These are phyloP conservation scores for Lochmaea capreae DNA, from an alignment of 2,888 invertebrate genomes.

Conservation along the genomic window DNA sequence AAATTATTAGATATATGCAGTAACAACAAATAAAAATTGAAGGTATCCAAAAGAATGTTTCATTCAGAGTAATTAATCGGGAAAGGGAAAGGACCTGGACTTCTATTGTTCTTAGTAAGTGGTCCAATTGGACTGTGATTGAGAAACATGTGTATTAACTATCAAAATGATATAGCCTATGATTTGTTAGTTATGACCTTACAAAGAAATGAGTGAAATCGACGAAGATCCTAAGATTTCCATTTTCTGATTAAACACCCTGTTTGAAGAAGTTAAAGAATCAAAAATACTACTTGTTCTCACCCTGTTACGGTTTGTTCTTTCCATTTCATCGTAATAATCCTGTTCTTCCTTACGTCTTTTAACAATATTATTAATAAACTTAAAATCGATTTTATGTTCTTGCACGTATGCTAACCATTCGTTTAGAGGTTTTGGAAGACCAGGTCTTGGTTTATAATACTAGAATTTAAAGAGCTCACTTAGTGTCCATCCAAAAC, in stretches of 20 bases:
- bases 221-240: no score
- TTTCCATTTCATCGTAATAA: constrained; percentile 32
- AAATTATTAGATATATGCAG: neutral
- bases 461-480: constrained; percentile 46
- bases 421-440: constrained; percentile 60
- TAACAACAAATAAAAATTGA: neutral
- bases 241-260: no score
- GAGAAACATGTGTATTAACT: no score
- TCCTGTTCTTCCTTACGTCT: constrained; percentile 41
- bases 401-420: constrained; percentile 59
- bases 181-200: no score
- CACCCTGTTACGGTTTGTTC: constrained; percentile 27
- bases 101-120: no score
- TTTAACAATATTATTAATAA: constrained; percentile 55
- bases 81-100: neutral
- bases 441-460: constrained; percentile 56
- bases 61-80: neutral
- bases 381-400: constrained; percentile 59
- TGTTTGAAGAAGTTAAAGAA: neutral
- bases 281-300: neutral
- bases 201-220: no score
- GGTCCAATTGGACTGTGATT: no score
- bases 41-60: neutral
- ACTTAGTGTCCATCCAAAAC: neutral
- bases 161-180: no score